Base-by-base conservation (phyloP, 2,888 invertebrate species). In the Tridacna crocea region DNA sequence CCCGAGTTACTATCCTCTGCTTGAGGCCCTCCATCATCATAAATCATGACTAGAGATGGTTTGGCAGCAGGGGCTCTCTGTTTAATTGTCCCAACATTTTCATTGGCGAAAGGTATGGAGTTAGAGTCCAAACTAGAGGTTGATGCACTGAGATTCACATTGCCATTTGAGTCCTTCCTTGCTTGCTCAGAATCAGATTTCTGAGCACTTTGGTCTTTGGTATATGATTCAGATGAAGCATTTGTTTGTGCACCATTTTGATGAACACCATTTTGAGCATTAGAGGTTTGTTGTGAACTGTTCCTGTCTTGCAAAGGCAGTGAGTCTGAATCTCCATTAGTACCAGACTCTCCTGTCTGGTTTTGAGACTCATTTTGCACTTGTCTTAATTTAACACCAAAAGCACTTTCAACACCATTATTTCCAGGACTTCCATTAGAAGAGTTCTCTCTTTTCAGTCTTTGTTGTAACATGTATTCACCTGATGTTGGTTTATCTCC, bases 1-100 rank as follows among this genome's bases (percentile, higher is more conserved):
- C 90, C 80, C 24, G 75, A 22, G 68, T 77, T 76, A 60, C 47
- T 66, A n/a, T 63, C 60, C 22, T 27, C 70, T 12, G 72, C 27
- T 15, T 84, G 82, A 55, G 87, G 85, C 11, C 61, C 77, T 63
- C 79, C 81, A 55, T 89, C 91, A 76, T 87, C 88, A 19, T 91
- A 80, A 65, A 89, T 87, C 75, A 91, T 83, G 73, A 86, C 90
- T 66, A 93, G 91, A 65, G 92, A 93, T 17, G 93, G 90, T 84
- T 93, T 94, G 17, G 85, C 77, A 22, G 88, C 79, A 0, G 91
- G 89, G 27, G 90, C 91, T 88, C 97, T 96, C 93, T 99, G 99
- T 94, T 98, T 98, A 93, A 99, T 99, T 76, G 99, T 99, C 79
- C 99, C 99, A 58, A 99, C 98, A 95, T 99, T 99, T 94, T 99